Conservation (phyloP, 2,797 vertebrate species). For the Pogonophryne albipinna region DNA sequence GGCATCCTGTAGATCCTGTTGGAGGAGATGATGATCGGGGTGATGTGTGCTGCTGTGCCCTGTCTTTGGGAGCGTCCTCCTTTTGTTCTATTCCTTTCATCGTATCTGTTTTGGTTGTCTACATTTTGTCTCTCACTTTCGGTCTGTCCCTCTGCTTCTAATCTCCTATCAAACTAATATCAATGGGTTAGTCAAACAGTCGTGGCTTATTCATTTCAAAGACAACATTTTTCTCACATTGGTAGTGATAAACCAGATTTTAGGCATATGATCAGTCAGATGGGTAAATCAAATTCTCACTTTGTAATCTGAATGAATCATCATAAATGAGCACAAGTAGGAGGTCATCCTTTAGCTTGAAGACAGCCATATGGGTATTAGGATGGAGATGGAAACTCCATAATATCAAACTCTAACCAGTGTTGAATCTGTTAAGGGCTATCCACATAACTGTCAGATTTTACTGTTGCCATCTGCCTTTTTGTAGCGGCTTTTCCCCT, state of each 20-base stretch:
- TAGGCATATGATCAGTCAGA: slow-evolving; percentile 11
- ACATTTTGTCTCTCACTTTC: slow-evolving; percentile 12
- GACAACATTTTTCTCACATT: slow-evolving; percentile 10
- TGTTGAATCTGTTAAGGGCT: slow-evolving; percentile 6
- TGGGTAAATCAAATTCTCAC: background rate
- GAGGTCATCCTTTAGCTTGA: background rate
- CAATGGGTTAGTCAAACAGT: slow-evolving; percentile 38
- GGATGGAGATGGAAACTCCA: background rate
- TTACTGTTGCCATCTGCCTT: slow-evolving; percentile 18
- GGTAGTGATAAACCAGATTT: slow-evolving; percentile 11
- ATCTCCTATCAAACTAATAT: slow-evolving; percentile 47
- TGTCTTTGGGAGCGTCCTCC: slow-evolving; percentile 9
- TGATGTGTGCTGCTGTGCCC: slow-evolving; percentile 21
- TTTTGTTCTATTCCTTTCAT: slow-evolving; percentile 19
- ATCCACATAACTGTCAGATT: slow-evolving; percentile 7
- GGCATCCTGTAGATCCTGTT: slow-evolving; percentile 37
- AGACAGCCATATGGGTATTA: background rate
- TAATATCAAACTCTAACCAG: slow-evolving; percentile 7
- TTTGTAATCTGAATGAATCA: background rate
- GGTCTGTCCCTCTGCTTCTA: slow-evolving; percentile 22
- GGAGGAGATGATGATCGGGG: slow-evolving; percentile 13
- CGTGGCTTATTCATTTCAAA: slow-evolving; percentile 36
- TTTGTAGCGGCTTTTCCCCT: background rate
- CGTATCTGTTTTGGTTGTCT: slow-evolving; percentile 1
- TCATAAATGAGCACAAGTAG: background rate